Percentiles rank a stretch among this genome's conserved stretches.
These are phyloP conservation scores for Macropus fuliginosus DNA, from an alignment of 2,797 vertebrate species.

Conservation along the genomic window DNA sequence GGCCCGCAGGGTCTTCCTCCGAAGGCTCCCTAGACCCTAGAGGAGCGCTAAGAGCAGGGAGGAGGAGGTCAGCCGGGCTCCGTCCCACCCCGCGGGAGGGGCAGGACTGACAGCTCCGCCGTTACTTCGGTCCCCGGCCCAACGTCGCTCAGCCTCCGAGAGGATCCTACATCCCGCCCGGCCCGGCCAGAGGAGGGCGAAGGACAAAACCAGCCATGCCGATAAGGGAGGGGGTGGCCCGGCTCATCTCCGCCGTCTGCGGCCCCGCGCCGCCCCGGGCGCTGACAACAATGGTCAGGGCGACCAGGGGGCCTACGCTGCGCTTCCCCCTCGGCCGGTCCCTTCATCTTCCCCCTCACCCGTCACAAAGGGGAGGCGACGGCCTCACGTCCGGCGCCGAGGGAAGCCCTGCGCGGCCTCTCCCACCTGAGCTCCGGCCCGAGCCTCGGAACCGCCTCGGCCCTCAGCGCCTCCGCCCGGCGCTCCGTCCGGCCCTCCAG, in stretches of 20 bases:
- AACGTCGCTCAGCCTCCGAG: neutral
- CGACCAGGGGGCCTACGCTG: neutral
- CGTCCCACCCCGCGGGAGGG: neutral
- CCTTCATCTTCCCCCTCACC: neutral
- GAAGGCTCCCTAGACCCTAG: neutral
- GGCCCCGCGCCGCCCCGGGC: neutral
- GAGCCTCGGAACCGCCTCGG: neutral
- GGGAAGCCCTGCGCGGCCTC: conserved; percentile 18
- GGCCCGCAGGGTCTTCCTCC: neutral
- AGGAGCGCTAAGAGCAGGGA: neutral
- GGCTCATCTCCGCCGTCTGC: neutral
- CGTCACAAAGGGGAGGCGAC: neutral
- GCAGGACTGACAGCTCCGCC: neutral
- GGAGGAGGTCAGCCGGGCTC: neutral
- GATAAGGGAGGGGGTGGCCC: neutral
- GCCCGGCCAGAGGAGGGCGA: neutral
- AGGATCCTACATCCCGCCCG: neutral
- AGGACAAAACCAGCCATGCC: neutral
- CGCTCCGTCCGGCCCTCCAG: neutral
- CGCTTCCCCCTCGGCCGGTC: neutral
- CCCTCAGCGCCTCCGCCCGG: neutral
- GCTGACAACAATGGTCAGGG: neutral
- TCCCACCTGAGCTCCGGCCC: neutral
- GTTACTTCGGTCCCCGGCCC: neutral
- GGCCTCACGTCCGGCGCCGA: neutral